A percentile compares a stretch with the other conserved stretches of the same genome.
phyloP scores from a whole-genome alignment of 1,140 invertebrate genomes.

The Lepeophtheirus salmonis region DNA sequence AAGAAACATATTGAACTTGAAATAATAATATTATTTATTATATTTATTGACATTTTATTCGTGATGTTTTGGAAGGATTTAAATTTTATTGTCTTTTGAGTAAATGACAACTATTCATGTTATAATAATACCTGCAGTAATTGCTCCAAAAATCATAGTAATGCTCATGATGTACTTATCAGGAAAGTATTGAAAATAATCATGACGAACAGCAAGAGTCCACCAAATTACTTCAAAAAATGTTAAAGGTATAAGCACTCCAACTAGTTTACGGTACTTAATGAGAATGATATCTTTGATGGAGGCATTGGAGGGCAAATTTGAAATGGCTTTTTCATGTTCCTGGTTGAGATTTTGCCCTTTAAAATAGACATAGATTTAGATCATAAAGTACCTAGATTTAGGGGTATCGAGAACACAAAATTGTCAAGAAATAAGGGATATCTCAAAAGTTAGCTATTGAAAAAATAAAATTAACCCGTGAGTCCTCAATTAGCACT shows the following conservation, averaged over 20 bases:
- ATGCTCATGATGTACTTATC: conserved; percentile 13
- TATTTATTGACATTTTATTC: no score
- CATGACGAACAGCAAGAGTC: not conserved
- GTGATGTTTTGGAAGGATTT: no score
- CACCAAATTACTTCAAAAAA: conserved; percentile 12
- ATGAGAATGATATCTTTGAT: not conserved
- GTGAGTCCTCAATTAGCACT: no score
- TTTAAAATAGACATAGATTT: conserved; percentile 4
- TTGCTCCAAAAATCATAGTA: conserved; percentile 17
- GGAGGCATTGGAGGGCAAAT: not conserved
- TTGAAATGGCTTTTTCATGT: conserved; percentile 1
- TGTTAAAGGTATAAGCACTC: conserved; percentile 10
- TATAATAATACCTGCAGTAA: conserved; percentile 12
- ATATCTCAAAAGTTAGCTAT: no score
- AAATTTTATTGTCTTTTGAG: no score
- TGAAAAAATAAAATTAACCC: no score
- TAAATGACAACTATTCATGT: not conserved
- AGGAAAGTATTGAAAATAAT: conserved; percentile 13
- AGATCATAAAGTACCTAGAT: not conserved
- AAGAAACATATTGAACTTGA: not conserved
- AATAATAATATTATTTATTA: no score
- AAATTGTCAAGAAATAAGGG: no score
- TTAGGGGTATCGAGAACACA: no score
- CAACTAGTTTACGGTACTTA: conserved; percentile 11
- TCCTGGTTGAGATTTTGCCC: conserved; percentile 10